Evolutionary conservation across 2,797 vertebrate species (phyloP).

Genomic region (Erpetoichthys calabaricus): DNA sequence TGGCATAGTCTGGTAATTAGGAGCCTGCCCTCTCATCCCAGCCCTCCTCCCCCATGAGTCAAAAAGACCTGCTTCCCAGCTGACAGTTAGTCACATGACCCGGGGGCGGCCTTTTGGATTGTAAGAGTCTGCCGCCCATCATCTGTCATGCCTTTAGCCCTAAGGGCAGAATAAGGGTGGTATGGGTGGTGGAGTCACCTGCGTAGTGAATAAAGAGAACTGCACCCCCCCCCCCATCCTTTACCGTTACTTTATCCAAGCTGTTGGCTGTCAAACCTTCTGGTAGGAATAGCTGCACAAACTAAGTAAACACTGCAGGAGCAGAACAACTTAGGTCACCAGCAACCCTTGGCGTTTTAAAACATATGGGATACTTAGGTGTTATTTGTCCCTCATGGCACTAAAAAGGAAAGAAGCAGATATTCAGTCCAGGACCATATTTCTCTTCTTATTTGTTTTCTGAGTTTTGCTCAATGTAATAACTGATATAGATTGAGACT

Average conservation of each 20-base stretch:
- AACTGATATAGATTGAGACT: too few species aligned
- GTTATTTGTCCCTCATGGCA: neutral
- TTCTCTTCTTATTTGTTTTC: too few species aligned
- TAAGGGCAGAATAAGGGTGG: constrained; percentile 1
- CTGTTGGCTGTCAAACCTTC: neutral
- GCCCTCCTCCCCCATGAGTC: neutral
- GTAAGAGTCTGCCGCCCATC: constrained; percentile 14
- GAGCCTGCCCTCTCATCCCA: constrained; percentile 1
- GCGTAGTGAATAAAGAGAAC: neutral
- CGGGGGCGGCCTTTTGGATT: constrained; percentile 1
- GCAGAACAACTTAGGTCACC: neutral
- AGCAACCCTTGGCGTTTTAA: neutral
- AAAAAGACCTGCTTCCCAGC: constrained; percentile 25
- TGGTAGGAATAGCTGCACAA: constrained; percentile 2
- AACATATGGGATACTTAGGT: neutral
- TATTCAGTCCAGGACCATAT: too few species aligned
- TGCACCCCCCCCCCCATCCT: neutral
- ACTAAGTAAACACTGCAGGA: neutral
- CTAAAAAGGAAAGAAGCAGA: neutral
- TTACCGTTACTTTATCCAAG: neutral
- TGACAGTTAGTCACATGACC: constrained; percentile 25
- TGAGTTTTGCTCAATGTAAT: too few species aligned
- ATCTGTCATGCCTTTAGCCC: constrained; percentile 22
- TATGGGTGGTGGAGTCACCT: constrained; percentile 1
- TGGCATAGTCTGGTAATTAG: constrained; percentile 24